A percentile compares a stretch with the other conserved stretches of the same genome.
phyloP scores from a whole-genome alignment of 2,888 invertebrate genomes.

The Eilema sororculum region DNA sequence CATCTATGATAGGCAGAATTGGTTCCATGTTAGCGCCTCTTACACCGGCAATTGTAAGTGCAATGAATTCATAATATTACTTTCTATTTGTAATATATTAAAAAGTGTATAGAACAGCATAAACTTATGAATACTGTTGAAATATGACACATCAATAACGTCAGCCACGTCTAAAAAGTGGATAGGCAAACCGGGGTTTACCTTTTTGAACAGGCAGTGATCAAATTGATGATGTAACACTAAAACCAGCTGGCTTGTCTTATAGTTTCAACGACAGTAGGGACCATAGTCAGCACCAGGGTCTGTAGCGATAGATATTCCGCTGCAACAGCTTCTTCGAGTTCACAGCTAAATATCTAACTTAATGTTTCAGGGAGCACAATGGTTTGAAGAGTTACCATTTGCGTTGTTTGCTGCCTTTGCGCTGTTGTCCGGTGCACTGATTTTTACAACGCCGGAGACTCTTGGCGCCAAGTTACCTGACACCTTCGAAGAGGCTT shows the following conservation, averaged over 20 bases:
- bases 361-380: conserved; percentile 1
- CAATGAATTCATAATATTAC: background rate
- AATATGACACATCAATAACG: no score
- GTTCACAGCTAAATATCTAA: background rate
- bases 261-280: background rate
- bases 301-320: no score
- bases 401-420: conserved; percentile 9
- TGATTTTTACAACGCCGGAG: conserved; percentile 9
- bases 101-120: no score
- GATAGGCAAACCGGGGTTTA: no score
- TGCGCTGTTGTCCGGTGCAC: conserved; percentile 4
- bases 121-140: no score
- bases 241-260: background rate
- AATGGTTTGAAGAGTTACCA: conserved; percentile 11
- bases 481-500: conserved; percentile 10
- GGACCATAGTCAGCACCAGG: background rate
- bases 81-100: background rate
- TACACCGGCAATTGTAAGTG: conserved; percentile 86
- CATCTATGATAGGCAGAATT: conserved; percentile 88
- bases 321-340: no score
- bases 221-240: background rate
- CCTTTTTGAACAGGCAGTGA: no score
- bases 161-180: no score
- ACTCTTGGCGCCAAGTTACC: background rate
- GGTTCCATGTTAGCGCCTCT: conserved; percentile 88